These are phyloP conservation scores for Eolophus roseicapilla DNA, from an alignment of 2,113 vertebrate species.

Conservation along the genomic window DNA sequence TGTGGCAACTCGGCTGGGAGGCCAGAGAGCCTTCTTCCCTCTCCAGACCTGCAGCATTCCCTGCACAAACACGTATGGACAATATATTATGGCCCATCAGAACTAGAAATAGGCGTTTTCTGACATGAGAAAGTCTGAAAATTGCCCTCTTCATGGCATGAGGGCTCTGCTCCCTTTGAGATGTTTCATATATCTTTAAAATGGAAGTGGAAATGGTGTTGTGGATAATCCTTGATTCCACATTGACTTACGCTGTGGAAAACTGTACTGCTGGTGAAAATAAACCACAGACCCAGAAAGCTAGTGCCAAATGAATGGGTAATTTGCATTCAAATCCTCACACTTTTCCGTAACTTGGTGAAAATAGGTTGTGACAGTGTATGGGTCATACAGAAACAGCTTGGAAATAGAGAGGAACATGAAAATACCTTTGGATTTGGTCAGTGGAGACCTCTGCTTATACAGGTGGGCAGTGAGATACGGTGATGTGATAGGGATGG, in stretches of 20 bases:
- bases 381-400: background rate
- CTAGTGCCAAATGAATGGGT: background rate
- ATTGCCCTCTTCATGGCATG: rapidly evolving
- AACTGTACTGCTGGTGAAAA: background rate
- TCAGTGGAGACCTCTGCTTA: background rate
- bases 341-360: background rate
- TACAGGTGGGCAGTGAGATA: rapidly evolving
- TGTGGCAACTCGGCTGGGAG: background rate
- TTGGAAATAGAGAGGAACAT: background rate
- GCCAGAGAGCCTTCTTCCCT: background rate
- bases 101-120: background rate
- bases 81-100: rapidly evolving
- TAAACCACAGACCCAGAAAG: background rate
- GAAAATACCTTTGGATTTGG: background rate
- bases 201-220: background rate
- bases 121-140: background rate
- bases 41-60: background rate
- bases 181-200: background rate
- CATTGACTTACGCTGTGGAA: rapidly evolving
- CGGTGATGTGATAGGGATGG: rapidly evolving
- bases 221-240: background rate
- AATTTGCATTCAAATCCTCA: background rate
- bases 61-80: background rate
- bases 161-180: background rate
- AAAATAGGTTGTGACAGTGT: background rate